Base-by-base conservation (phyloP, 1,140 invertebrate species). In the Zaprionus gabonicus region DNA sequence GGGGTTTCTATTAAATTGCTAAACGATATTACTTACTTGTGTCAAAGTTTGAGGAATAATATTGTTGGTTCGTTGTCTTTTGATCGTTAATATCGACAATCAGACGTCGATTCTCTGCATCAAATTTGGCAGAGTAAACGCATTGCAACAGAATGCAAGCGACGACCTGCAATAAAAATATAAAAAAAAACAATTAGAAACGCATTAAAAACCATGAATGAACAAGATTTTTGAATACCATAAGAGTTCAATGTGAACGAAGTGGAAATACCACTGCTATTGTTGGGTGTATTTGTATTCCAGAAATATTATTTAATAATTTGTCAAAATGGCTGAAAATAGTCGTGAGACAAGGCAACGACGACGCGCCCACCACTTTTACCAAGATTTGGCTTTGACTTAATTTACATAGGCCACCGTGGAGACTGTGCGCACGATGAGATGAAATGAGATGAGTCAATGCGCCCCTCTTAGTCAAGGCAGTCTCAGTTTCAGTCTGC, bases 31-130 rank as follows among this genome's bases (percentile, higher is more conserved):
- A 93, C 94, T 95, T 93, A 96, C 95, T 95, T 74, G 94, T 95
- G 86, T 95, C 94, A 93, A 95, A 95, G 84, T 96, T 96, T 75
- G 95, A 95, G 91, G 95, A 95, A 73, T 95, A 94, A 79, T 96
- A 96, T 93, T 96, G 95, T 57, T 85, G 82, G 58, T 92, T 92
- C 76, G 94, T 95, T 92, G 96, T 96, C 81, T 95, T 95, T 69
- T 94, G 93, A 76, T 96, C 95, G 81, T 95, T 94, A 53, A 96
- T 95, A 76, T 95, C 94, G 6, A 96, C 94, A 55, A 96, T 94
- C 7, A 95, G 93, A 76, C 91, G 91, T 74, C 91, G 88, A 81
- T 92, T 91, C 78, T 92, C 91, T 83, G 86, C 76, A 82, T 92
- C 91, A 55, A 80, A 91, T 60, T 91, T 92, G 31, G 80, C 84